These are phyloP conservation scores for Drosophila cardini DNA, from an alignment of 1,140 invertebrate species.

Conservation along the genomic window DNA sequence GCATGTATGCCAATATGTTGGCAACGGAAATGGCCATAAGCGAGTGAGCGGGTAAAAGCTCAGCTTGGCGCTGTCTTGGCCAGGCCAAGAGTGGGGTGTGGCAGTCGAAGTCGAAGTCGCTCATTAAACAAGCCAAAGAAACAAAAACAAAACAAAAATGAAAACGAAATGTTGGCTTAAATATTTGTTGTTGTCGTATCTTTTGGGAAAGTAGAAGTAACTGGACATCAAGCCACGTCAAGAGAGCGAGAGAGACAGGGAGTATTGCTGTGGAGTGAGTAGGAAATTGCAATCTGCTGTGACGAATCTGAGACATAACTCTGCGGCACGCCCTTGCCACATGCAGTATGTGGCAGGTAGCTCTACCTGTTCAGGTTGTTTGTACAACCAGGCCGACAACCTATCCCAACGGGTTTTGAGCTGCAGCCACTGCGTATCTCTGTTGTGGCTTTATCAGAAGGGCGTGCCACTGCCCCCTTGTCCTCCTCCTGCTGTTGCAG, in stretches of 20 bases:
- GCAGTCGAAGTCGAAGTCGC: slow-evolving; percentile 58
- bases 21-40: slow-evolving; percentile 75
- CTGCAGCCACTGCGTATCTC: slow-evolving; percentile 22
- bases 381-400: slow-evolving; percentile 53
- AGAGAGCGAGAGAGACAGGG: background rate
- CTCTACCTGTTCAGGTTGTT: slow-evolving; percentile 11
- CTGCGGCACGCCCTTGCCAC: slow-evolving; percentile 53
- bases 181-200: slow-evolving; percentile 57
- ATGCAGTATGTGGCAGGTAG: slow-evolving; percentile 27
- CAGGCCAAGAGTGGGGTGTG: slow-evolving; percentile 50
- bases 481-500: slow-evolving; percentile 51
- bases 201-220: slow-evolving; percentile 77
- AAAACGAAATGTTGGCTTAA: slow-evolving; percentile 68
- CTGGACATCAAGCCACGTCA: slow-evolving; percentile 57
- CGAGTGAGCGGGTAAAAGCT: slow-evolving; percentile 40
- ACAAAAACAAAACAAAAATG: slow-evolving; percentile 35
- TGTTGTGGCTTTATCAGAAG: slow-evolving; percentile 28
- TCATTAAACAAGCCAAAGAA: slow-evolving; percentile 46
- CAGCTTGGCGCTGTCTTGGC: background rate
- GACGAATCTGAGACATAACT: slow-evolving; percentile 58
- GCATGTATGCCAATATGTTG: slow-evolving; percentile 79
- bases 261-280: background rate
- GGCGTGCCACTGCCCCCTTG: slow-evolving; percentile 62
- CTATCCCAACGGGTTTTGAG: slow-evolving; percentile 79
- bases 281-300: slow-evolving; percentile 67